Percentiles rank a stretch among this genome's conserved stretches.
Evolutionary conservation across 2,888 invertebrate genomes (phyloP).

Genomic region (Troides oblongomaculatus): DNA sequence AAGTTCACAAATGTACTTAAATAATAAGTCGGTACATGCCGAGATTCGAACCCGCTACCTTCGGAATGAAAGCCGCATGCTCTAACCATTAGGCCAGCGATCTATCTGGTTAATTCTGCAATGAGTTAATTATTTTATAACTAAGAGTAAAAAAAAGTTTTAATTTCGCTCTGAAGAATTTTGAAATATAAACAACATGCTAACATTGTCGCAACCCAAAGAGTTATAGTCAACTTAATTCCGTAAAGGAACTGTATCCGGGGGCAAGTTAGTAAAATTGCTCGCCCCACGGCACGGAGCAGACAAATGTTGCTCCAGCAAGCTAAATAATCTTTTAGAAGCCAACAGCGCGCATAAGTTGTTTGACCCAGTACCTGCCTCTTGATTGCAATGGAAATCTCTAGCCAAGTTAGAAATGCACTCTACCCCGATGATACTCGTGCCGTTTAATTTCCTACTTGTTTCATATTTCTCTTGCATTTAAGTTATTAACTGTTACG

Average conservation of each 20-base stretch:
- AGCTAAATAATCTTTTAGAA: constrained; percentile 28
- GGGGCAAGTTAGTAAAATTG: constrained; percentile 25
- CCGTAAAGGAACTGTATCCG: constrained; percentile 16
- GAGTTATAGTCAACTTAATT: constrained; percentile 24
- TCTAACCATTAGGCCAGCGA: no score
- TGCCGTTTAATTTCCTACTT: constrained; percentile 1
- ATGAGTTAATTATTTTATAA: not conserved
- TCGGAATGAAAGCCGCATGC: no score
- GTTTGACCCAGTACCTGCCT: constrained; percentile 24
- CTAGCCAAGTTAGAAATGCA: constrained; percentile 14
- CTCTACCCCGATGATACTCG: not conserved
- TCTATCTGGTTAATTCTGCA: not conserved
- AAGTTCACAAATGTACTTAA: no score
- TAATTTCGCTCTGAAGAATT: constrained; percentile 4
- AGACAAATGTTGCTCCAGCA: constrained; percentile 29
- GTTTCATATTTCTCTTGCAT: not conserved
- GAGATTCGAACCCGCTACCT: no score
- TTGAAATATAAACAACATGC: constrained; percentile 8
- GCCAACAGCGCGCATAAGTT: constrained; percentile 26
- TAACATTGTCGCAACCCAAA: constrained; percentile 13
- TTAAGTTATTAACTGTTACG: not conserved
- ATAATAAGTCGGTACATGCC: no score
- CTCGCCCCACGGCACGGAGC: constrained; percentile 13
- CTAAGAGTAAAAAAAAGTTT: not conserved
- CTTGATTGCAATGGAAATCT: constrained; percentile 27